A percentile compares a stretch with the other conserved stretches of the same genome.
phyloP scores from a whole-genome alignment of 1,140 invertebrate genomes.

The Sinella curviseta region DNA sequence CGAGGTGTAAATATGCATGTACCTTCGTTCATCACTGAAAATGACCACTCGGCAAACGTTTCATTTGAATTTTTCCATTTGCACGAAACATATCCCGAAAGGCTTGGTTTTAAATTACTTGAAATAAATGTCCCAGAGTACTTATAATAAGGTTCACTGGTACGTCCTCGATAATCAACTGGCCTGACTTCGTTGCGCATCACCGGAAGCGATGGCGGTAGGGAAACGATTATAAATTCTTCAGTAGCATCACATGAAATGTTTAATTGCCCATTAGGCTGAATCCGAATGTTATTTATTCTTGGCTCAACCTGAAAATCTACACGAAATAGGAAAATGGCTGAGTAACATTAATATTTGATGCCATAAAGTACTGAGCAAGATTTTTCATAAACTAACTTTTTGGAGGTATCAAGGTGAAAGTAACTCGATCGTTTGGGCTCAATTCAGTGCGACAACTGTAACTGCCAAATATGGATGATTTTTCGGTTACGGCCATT shows the following conservation, averaged over 20 bases:
- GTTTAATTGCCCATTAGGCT: neutral
- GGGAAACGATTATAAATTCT: neutral
- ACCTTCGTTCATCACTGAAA: neutral
- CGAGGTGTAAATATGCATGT: too few relatives aligned
- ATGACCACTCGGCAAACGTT: constrained; percentile 17
- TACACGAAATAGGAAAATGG: neutral
- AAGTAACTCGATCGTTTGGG: constrained; percentile 4
- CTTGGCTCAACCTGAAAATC: neutral
- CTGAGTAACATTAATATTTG: neutral
- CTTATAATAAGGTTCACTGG: neutral
- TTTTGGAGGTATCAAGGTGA: constrained; percentile 15
- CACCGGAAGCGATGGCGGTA: neutral
- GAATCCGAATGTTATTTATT: neutral
- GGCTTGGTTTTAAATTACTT: neutral
- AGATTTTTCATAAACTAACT: constrained; percentile 21
- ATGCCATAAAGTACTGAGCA: neutral
- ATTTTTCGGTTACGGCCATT: neutral
- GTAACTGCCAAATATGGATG: constrained; percentile 7
- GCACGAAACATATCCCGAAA: neutral
- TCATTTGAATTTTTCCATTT: constrained; percentile 17
- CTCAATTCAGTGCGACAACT: constrained; percentile 26
- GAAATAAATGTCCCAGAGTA: neutral
- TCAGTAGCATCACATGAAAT: neutral
- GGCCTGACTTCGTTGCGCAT: neutral
- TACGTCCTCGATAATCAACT: neutral